These are phyloP conservation scores for Kuschelorhynchus macadamiae DNA, from an alignment of 2,888 invertebrate genomes.

Conservation along the genomic window DNA sequence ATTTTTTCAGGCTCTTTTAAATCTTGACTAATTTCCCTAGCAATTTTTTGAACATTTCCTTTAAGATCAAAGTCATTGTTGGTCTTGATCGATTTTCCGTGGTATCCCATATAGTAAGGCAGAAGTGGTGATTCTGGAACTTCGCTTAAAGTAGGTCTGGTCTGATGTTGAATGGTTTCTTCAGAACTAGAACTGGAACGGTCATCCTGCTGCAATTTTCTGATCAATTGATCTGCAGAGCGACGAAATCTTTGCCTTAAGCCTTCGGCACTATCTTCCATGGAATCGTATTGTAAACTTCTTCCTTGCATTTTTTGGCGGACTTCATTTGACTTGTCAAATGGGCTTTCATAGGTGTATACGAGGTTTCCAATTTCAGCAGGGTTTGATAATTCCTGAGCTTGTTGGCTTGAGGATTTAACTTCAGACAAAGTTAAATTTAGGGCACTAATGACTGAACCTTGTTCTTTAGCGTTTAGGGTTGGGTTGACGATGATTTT, in stretches of 20 bases:
- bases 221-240: slow-evolving; percentile 2
- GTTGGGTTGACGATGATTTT: slow-evolving; percentile 74
- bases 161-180: slow-evolving; percentile 59
- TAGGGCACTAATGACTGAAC: slow-evolving; percentile 70
- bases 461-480: slow-evolving; percentile 73
- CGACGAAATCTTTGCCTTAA: slow-evolving; percentile 1
- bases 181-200: slow-evolving; percentile 40
- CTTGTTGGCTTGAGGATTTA: slow-evolving; percentile 65
- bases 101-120: slow-evolving; percentile 69
- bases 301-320: slow-evolving; percentile 34
- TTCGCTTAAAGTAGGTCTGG: slow-evolving; percentile 59
- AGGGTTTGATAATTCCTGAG: slow-evolving; percentile 65
- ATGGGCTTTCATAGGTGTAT: slow-evolving; percentile 70
- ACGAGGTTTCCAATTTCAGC: slow-evolving; percentile 71
- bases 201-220: slow-evolving; percentile 10
- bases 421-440: slow-evolving; percentile 69
- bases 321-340: slow-evolving; percentile 59
- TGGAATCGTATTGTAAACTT: neutral
- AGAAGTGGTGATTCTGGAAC: slow-evolving; percentile 69
- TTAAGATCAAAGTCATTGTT: slow-evolving; percentile 56
- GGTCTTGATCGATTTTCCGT: slow-evolving; percentile 67
- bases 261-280: slow-evolving; percentile 15
- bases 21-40: slow-evolving; percentile 74
- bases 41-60: slow-evolving; percentile 63
- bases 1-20: slow-evolving; percentile 73